Evolutionary conservation across 1,140 invertebrate species (phyloP), one percentile per base, ranked within the genome.

Genomic region (Caenorhabditis latens): DNA sequence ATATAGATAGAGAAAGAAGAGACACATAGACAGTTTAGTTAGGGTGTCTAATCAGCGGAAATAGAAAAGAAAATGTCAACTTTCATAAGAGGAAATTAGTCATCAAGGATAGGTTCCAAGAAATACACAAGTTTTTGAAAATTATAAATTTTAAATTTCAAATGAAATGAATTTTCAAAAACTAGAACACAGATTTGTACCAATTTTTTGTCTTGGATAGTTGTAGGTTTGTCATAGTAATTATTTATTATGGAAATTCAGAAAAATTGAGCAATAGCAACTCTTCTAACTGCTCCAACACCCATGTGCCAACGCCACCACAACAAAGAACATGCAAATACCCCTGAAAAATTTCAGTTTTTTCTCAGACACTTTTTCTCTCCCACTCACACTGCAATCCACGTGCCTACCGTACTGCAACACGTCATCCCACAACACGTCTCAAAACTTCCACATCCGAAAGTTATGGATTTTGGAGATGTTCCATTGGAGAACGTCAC

Each of bases 361-460:
- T 32, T 24, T 32, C 16, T 11, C 13, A 63, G 24, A 32, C 7
- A 32, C 0, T 4, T 24, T 32, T 32, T 32, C 32, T 11, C 7
- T 2, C 19, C 19, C 7, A 63, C 61, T 63, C 4, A 63, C 61
- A 63, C n/a, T 32, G 24, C 61, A 13, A 63, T 63, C 61, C 61
- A 63, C 11, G 61, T 63, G 5, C 61, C 61, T 11, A 63, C 4
- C 3, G 61, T 63, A 32, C 61, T 32, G 11, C 61, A 63, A 63
- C 61, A 63, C 1, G 21, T 32, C 61, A 63, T 63, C 11, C 61
- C 61, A 63, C 61, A 63, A 32, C 61, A 63, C 9, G 21, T 32
- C 32, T 63, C 61, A 63, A 63, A 63, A 40, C 61, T 63, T 63
- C 61, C 61, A 32, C 61, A 63, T 9, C 61, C 61, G 14, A 63